Evolutionary conservation across 2,113 vertebrate species (phyloP).

Genomic region (Bostrychus sinensis): DNA sequence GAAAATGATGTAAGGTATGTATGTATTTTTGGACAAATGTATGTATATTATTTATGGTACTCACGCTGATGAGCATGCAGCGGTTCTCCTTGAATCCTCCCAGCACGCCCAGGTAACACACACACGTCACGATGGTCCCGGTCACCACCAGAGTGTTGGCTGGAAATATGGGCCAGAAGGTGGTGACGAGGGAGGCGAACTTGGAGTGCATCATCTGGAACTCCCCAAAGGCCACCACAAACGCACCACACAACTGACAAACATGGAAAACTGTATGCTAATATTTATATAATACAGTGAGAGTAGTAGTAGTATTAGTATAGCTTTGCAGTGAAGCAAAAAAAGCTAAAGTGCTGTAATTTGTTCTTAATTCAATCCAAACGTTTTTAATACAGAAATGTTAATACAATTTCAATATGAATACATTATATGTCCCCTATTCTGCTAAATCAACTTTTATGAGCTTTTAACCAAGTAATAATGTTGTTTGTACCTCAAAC

Average conservation of each 20-base stretch:
- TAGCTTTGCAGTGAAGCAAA: neutral
- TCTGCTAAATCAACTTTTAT: too few species aligned
- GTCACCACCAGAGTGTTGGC: constrained; percentile 80
- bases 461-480: too few species aligned
- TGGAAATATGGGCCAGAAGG: constrained; percentile 76
- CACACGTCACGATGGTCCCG: constrained; percentile 81
- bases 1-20: too few species aligned
- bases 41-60: constrained; percentile 23
- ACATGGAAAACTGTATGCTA: neutral
- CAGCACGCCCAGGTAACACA: constrained; percentile 82
- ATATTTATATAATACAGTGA: neutral
- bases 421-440: too few species aligned
- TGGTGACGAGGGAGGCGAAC: constrained; percentile 67
- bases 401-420: too few species aligned
- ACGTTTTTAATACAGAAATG: too few species aligned
- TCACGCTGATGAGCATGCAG: constrained; percentile 82
- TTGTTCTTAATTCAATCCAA: too few species aligned
- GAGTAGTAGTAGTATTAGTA: neutral
- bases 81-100: constrained; percentile 84
- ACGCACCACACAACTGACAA: constrained; percentile 67
- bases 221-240: constrained; percentile 67
- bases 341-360: too few species aligned
- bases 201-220: constrained; percentile 74
- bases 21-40: too few species aligned
- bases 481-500: too few species aligned